A percentile compares a stretch with the other conserved stretches of the same genome.
Conservation (phyloP, 2,888 invertebrate genomes). For the Leptarthrus brevirostris region DNA sequence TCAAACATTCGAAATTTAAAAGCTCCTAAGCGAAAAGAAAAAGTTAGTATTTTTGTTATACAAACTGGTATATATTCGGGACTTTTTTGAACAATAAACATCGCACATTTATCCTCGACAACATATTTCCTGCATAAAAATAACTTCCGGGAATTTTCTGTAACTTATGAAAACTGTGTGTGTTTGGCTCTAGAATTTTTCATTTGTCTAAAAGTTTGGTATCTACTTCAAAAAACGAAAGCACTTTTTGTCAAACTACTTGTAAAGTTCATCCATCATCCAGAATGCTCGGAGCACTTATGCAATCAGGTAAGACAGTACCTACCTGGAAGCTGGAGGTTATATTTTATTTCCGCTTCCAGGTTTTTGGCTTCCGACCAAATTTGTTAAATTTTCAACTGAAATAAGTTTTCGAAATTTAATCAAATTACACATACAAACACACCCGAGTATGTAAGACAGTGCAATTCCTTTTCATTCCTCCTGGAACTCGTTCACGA, state of each 20-base stretch:
- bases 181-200: slow-evolving; percentile 7
- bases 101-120: no score
- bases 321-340: slow-evolving; percentile 15
- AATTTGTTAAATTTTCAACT: slow-evolving; percentile 37
- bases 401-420: slow-evolving; percentile 39
- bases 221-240: neutral
- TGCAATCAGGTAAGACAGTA: slow-evolving; percentile 42
- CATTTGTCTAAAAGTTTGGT: slow-evolving; percentile 14
- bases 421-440: slow-evolving; percentile 21
- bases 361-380: slow-evolving; percentile 33
- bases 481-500: no score
- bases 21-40: no score
- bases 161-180: no score
- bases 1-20: no score
- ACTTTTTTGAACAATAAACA: no score
- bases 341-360: slow-evolving; percentile 15
- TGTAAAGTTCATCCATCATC: slow-evolving; percentile 31
- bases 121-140: no score
- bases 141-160: no score
- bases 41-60: no score
- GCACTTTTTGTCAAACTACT: slow-evolving; percentile 6
- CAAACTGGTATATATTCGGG: no score
- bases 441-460: no score
- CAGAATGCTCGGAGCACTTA: slow-evolving; percentile 6
- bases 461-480: no score